Evolutionary conservation across 2,797 vertebrate species (phyloP).

Genomic region (Rhadinocentrus ornatus): DNA sequence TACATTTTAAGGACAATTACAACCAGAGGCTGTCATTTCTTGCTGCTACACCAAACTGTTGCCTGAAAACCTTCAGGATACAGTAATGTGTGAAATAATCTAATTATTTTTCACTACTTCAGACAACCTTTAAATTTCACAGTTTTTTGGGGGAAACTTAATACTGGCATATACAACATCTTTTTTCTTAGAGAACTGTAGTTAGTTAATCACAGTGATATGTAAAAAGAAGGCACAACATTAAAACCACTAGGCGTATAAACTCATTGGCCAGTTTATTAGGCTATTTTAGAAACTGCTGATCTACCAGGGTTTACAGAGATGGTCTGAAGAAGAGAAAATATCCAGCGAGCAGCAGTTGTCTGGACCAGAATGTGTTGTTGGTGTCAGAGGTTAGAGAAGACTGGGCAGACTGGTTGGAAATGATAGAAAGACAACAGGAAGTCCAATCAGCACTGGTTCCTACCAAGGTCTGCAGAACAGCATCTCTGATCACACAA

Average conservation of each 20-base stretch:
- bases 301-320: too few species aligned
- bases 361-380: too few species aligned
- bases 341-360: too few species aligned
- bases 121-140: slow-evolving; percentile 23
- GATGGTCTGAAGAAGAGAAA: too few species aligned
- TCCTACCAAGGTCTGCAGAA: too few species aligned
- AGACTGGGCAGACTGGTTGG: too few species aligned
- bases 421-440: too few species aligned
- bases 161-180: not conserved
- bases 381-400: too few species aligned
- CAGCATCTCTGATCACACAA: too few species aligned
- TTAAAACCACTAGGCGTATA: not conserved
- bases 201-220: not conserved
- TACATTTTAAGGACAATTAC: not conserved
- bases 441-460: too few species aligned
- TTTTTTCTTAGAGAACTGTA: not conserved
- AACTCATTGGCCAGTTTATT: too few species aligned
- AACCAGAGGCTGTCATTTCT: not conserved
- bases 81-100: slow-evolving; percentile 19
- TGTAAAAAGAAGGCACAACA: not conserved
- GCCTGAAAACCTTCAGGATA: not conserved
- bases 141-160: not conserved
- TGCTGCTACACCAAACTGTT: not conserved
- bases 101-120: slow-evolving; percentile 13
- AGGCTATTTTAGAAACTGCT: too few species aligned